phyloP scores from a whole-genome alignment of 2,888 invertebrate genomes.

The Stenurella melanura region DNA sequence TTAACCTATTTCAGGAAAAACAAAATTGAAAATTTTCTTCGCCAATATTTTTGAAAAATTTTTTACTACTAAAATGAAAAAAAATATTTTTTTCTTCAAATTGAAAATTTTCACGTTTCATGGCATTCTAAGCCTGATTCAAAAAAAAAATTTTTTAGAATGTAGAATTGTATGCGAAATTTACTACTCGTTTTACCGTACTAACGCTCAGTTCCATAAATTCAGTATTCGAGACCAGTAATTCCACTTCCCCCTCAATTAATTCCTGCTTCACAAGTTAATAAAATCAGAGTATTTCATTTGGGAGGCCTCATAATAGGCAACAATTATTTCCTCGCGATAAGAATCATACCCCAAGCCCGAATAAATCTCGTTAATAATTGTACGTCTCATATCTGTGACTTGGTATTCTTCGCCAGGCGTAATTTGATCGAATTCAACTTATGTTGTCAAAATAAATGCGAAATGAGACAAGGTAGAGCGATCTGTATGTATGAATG shows the following conservation, averaged over 20 bases:
- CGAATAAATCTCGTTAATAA: slow-evolving; percentile 6
- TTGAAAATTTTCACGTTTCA: too few species aligned
- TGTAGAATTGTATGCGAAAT: too few species aligned
- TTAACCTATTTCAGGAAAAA: too few species aligned
- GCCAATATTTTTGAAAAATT: too few species aligned
- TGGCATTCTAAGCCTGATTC: too few species aligned
- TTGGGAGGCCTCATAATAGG: slow-evolving; percentile 1
- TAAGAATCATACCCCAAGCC: neutral
- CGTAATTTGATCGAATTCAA: slow-evolving; percentile 12
- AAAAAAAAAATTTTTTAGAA: too few species aligned
- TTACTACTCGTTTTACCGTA: too few species aligned
- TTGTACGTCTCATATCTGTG: neutral
- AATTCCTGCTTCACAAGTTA: slow-evolving; percentile 1
- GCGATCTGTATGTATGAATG: slow-evolving; percentile 40
- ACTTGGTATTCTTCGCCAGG: neutral
- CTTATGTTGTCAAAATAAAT: slow-evolving; percentile 14
- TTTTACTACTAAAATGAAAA: too few species aligned
- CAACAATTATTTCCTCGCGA: neutral
- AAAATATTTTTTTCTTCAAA: too few species aligned
- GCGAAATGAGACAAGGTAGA: slow-evolving; percentile 16
- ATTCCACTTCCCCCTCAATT: neutral
- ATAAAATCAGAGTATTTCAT: neutral
- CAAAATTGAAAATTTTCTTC: too few species aligned
- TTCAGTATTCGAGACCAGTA: neutral
- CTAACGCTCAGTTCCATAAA: neutral